Percentiles rank a stretch among this genome's conserved stretches.
Evolutionary conservation across 2,797 vertebrate genomes (phyloP).

Genomic region (Sebastes glaucus): DNA sequence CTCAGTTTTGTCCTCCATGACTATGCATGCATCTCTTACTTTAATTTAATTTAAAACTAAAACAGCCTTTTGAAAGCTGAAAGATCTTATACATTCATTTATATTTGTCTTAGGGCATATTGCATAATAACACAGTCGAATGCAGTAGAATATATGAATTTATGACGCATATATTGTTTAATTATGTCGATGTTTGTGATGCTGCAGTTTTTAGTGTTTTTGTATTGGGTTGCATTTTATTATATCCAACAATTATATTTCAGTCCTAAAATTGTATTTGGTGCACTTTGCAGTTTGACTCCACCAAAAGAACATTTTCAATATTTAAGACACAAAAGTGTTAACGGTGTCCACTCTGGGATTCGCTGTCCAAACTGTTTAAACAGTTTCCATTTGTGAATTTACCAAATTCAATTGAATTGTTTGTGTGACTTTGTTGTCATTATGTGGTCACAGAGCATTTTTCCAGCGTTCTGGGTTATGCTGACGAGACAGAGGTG

Average conservation of each 20-base stretch:
- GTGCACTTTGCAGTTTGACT: neutral
- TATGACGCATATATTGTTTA: neutral
- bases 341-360: neutral
- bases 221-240: neutral
- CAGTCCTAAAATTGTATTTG: neutral
- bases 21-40: neutral
- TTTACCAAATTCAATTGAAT: neutral
- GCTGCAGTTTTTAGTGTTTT: neutral
- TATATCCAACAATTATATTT: neutral
- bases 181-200: neutral
- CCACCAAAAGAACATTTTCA: neutral
- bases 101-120: neutral
- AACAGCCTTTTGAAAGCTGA: neutral
- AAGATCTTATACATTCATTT: neutral
- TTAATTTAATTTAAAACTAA: neutral
- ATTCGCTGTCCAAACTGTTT: neutral
- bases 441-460: conserved; percentile 13
- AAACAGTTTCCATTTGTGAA: neutral
- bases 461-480: conserved; percentile 7
- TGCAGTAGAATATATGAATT: neutral
- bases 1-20: neutral
- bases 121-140: neutral
- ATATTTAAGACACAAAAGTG: neutral
- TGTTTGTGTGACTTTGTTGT: conserved; percentile 6
- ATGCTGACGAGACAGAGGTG: conserved; percentile 26